Evolutionary conservation across 2,113 vertebrate genomes (phyloP).

Genomic region (Conger conger): DNA sequence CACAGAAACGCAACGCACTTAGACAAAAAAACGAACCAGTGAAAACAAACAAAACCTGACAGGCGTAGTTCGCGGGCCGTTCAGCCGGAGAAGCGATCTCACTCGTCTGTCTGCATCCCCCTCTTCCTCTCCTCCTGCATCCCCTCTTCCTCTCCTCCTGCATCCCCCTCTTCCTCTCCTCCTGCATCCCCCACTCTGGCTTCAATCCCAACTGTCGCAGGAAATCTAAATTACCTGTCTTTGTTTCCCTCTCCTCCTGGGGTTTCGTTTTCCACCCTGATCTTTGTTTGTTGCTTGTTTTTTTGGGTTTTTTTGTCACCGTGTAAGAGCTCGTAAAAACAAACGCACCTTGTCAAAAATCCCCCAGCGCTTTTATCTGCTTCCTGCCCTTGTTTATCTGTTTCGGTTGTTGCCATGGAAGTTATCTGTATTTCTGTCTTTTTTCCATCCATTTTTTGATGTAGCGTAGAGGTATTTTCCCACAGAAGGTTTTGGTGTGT

Average conservation of each 20-base stretch:
- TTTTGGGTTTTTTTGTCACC: neutral
- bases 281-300: conserved; percentile 20
- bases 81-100: conserved; percentile 46
- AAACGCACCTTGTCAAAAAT: conserved; percentile 54
- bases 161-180: conserved; percentile 18
- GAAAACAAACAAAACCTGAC: too few species aligned
- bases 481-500: conserved; percentile 50
- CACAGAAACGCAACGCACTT: too few species aligned
- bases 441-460: conserved; percentile 43
- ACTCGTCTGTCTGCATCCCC: conserved; percentile 5
- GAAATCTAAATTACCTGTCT: neutral
- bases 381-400: conserved; percentile 49
- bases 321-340: conserved; percentile 7
- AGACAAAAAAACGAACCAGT: too few species aligned
- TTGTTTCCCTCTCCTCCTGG: neutral
- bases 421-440: conserved; percentile 56
- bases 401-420: conserved; percentile 49
- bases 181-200: conserved; percentile 6
- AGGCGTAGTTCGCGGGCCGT: too few species aligned
- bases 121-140: conserved; percentile 10
- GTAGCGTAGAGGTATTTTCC: conserved; percentile 55
- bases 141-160: too few species aligned
- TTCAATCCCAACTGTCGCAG: neutral
- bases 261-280: neutral
- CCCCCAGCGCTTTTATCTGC: conserved; percentile 32